Percentiles rank a stretch among this genome's conserved stretches.
These are phyloP conservation scores for Melolontha melolontha DNA, from an alignment of 2,888 invertebrate species.

Conservation along the genomic window DNA sequence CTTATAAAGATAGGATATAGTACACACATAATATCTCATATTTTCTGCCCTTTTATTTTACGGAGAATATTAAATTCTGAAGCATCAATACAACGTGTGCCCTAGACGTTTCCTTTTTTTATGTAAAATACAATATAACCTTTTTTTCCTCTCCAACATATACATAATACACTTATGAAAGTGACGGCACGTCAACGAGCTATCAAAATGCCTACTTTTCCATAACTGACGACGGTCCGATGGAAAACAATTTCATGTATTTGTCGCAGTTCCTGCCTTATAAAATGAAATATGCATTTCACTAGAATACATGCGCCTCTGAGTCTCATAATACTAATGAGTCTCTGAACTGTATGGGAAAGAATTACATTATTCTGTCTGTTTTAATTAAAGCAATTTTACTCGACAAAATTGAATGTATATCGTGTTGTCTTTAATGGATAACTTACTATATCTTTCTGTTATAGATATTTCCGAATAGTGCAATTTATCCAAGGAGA, in stretches of 20 bases:
- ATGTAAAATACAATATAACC: slow-evolving; percentile 22
- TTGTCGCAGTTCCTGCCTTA: slow-evolving; percentile 8
- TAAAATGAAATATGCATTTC: too few species aligned
- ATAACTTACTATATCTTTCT: too few species aligned
- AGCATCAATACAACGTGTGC: slow-evolving; percentile 35
- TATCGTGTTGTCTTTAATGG: too few species aligned
- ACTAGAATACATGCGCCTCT: too few species aligned
- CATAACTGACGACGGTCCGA: slow-evolving; percentile 12
- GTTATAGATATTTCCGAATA: too few species aligned
- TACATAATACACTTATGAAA: slow-evolving; percentile 21
- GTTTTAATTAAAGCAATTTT: too few species aligned
- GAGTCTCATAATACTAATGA: too few species aligned
- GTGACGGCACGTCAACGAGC: slow-evolving; percentile 23
- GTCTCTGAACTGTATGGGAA: too few species aligned
- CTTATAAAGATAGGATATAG: background rate
- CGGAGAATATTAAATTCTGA: slow-evolving; percentile 38
- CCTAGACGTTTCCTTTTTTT: slow-evolving; percentile 30
- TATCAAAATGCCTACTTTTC: slow-evolving; percentile 21
- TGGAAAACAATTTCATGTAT: slow-evolving; percentile 28
- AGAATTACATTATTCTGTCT: too few species aligned
- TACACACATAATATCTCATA: background rate
- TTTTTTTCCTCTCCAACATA: slow-evolving; percentile 7
- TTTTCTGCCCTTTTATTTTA: slow-evolving; percentile 12
- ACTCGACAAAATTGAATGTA: too few species aligned
- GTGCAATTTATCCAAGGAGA: too few species aligned